Conservation (phyloP, 1,140 invertebrate genomes). For the Cotesia typhae region DNA sequence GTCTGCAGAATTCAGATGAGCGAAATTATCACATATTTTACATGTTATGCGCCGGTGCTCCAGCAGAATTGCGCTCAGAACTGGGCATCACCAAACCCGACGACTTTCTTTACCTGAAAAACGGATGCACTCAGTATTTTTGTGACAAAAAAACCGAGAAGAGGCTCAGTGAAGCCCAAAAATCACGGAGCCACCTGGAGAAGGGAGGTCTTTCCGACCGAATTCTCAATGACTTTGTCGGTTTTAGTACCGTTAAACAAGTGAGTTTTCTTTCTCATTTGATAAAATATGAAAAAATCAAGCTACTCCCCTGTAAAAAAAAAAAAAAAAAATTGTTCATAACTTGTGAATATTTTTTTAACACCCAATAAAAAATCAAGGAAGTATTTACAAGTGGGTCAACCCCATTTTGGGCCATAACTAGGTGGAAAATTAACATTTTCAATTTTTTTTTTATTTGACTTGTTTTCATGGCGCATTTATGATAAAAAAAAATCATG, state of each 20-base stretch:
- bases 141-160: slow-evolving; percentile 76
- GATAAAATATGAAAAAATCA: slow-evolving; percentile 27
- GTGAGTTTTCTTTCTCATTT: slow-evolving; percentile 53
- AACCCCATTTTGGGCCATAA: no score
- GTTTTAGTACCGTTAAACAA: slow-evolving; percentile 85
- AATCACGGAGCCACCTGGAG: slow-evolving; percentile 74
- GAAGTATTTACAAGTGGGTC: no score
- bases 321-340: no score
- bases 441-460: no score
- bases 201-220: slow-evolving; percentile 85
- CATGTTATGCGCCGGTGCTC: slow-evolving; percentile 89
- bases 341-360: no score
- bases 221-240: slow-evolving; percentile 89
- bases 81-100: slow-evolving; percentile 86
- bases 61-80: slow-evolving; percentile 77
- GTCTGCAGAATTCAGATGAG: slow-evolving; percentile 86
- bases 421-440: no score
- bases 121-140: slow-evolving; percentile 95
- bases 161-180: slow-evolving; percentile 72
- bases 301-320: background rate
- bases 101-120: slow-evolving; percentile 83
- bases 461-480: no score
- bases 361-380: no score
- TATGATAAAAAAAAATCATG: no score
- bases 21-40: slow-evolving; percentile 98